phyloP scores from a whole-genome alignment of 1,140 invertebrate species.

The Magallana ariakensis region DNA sequence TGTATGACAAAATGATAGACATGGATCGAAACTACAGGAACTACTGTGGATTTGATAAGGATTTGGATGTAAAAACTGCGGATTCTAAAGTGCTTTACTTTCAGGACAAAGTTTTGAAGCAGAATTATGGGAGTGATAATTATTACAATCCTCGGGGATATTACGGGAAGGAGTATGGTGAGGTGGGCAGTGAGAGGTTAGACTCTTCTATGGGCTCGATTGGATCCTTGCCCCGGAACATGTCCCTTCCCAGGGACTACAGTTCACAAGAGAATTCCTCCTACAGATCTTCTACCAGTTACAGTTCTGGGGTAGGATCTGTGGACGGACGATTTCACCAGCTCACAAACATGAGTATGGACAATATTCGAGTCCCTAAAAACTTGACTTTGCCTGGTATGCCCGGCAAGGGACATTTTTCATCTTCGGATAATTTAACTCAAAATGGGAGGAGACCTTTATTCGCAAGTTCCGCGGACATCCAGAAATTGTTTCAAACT shows the following conservation, averaged over 20 bases:
- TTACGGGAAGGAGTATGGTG: constrained; percentile 40
- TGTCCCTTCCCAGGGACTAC: constrained; percentile 29
- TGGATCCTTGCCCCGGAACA: constrained; percentile 18
- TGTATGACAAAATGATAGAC: constrained; percentile 67
- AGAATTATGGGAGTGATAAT: constrained; percentile 65
- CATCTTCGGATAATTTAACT: constrained; percentile 62
- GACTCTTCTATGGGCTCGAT: constrained; percentile 13
- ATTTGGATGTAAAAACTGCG: constrained; percentile 55
- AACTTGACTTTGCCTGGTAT: constrained; percentile 55
- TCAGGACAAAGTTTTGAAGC: constrained; percentile 65
- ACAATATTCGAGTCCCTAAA: constrained; percentile 49
- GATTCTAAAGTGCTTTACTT: constrained; percentile 69
- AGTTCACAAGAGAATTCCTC: constrained; percentile 46
- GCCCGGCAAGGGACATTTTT: constrained; percentile 60
- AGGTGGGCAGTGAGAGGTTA: constrained; percentile 5
- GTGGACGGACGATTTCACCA: constrained; percentile 45
- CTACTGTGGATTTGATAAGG: constrained; percentile 66
- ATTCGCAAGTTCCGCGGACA: constrained; percentile 70
- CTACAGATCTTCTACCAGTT: constrained; percentile 45
- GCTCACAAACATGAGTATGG: constrained; percentile 46
- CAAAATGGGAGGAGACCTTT: constrained; percentile 62
- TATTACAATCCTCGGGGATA: constrained; percentile 62
- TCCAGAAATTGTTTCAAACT: constrained; percentile 68
- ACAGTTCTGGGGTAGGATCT: constrained; percentile 47
- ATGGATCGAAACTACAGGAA: constrained; percentile 70